Conservation (phyloP, 2,113 vertebrate species). For the Henicopernis longicauda region DNA sequence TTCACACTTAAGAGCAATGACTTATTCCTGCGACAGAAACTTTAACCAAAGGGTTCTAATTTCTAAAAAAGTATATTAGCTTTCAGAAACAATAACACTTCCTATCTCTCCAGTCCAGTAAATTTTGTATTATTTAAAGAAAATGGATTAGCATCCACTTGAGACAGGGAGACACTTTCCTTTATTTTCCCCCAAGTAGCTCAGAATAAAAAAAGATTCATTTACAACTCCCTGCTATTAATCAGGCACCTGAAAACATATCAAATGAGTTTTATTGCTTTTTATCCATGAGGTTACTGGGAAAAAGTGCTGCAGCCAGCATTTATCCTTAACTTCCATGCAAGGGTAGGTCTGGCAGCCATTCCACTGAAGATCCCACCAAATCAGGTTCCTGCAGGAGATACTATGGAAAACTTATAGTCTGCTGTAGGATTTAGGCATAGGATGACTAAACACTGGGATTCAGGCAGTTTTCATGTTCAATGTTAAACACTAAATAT, state of each 20-base stretch:
- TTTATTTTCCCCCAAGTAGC: background rate
- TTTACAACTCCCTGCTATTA: background rate
- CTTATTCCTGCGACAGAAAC: background rate
- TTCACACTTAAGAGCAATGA: background rate
- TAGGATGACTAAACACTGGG: background rate
- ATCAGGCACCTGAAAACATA: background rate
- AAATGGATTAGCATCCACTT: background rate
- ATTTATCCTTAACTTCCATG: background rate
- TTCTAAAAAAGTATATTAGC: background rate
- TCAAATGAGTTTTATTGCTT: background rate
- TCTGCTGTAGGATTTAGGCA: background rate
- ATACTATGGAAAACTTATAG: background rate
- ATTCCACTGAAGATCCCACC: background rate
- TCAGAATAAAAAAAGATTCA: background rate
- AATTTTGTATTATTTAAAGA: background rate
- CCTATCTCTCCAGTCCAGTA: background rate
- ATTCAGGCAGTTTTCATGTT: background rate
- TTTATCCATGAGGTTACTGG: background rate
- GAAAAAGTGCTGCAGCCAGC: background rate
- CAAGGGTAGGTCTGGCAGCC: background rate
- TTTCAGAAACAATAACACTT: background rate
- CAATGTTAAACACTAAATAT: background rate
- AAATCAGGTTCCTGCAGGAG: background rate
- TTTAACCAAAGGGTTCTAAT: background rate
- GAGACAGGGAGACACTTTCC: background rate